Conservation (phyloP, 2,797 vertebrate species). For the Trachurus trachurus region DNA sequence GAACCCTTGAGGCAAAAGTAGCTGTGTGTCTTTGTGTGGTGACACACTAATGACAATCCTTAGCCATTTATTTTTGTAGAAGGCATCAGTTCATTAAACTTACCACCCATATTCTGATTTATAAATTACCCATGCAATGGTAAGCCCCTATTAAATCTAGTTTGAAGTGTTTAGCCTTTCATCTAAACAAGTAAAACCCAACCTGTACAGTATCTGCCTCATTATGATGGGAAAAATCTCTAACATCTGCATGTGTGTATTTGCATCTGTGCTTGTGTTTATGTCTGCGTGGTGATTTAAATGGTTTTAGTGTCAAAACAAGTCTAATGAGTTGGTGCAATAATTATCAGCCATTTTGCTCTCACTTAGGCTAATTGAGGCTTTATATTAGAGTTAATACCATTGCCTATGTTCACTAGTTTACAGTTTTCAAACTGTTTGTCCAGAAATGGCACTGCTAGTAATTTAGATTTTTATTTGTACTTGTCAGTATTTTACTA, state of each 20-base stretch:
- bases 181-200: slow-evolving; percentile 76
- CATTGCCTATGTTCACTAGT: slow-evolving; percentile 55
- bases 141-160: slow-evolving; percentile 67
- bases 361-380: slow-evolving; percentile 80
- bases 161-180: slow-evolving; percentile 74
- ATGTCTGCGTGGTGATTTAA: slow-evolving; percentile 72
- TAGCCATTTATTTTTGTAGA: slow-evolving; percentile 41
- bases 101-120: slow-evolving; percentile 31
- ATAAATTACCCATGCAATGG: slow-evolving; percentile 45
- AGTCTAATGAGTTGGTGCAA: slow-evolving; percentile 81
- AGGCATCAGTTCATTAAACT: slow-evolving; percentile 36
- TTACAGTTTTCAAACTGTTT: slow-evolving; percentile 74
- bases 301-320: slow-evolving; percentile 80
- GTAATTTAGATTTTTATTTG: slow-evolving; percentile 80
- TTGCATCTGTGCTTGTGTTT: slow-evolving; percentile 69
- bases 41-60: background rate
- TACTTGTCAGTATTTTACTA: slow-evolving; percentile 76
- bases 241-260: slow-evolving; percentile 78
- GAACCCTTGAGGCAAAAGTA: background rate
- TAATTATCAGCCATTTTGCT: slow-evolving; percentile 85
- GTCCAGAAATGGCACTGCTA: slow-evolving; percentile 61
- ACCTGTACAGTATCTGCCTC: slow-evolving; percentile 78
- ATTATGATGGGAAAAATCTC: slow-evolving; percentile 76
- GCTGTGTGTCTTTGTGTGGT: background rate
- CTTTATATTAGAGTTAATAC: slow-evolving; percentile 78